Base-by-base conservation (phyloP, 2,113 vertebrate species). In the Ameiurus melas region DNA sequence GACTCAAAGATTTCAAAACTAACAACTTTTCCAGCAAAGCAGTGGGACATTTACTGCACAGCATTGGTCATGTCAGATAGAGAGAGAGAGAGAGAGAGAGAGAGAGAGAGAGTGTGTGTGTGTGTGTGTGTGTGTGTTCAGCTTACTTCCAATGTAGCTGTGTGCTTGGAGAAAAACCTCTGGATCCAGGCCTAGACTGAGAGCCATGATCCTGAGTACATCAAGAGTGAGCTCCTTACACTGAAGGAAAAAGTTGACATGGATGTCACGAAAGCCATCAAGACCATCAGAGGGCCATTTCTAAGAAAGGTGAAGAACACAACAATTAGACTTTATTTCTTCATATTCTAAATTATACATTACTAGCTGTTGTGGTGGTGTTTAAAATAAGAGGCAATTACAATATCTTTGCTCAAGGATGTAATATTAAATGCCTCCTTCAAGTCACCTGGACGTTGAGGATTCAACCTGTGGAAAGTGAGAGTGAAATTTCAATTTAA, bases 401-500 rank as follows among this genome's bases (percentile, higher is more conserved):
- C 96, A 8, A 94, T 93, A 62, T 93, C 93, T 19, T 88, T 70
- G 7, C 51, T 25, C 12, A 94, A 55, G 0, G 90, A 92, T 0
- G 87, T 0, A 0, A 17, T 36, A 84, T 96, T 95, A 91, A 95
- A 96, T 0, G 94, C 77, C 85, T 96, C 95, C 90, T 96, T 96
- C 3, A 96, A 75, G 87, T 95, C 96, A 89, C 90, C 93, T 3
- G 95, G 93, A 53, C 90, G 89, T 30, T 0, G 20, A 20, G 93
- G 94, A 88, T 95, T 94, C 79, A 96, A 90, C 60, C 96, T 96
- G 90, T 53, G 89, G 36, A 91, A 84, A 27, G 71, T 51, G 4
- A 70, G 12, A 51, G 13, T 43, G 3, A 25, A 62, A 33, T 79
- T 25, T 53, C 12, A 62, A 10, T 62, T 22, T 36, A 83, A 62